Evolutionary conservation across 2,888 invertebrate species (phyloP).

Genomic region (Callyntrura sp.): DNA sequence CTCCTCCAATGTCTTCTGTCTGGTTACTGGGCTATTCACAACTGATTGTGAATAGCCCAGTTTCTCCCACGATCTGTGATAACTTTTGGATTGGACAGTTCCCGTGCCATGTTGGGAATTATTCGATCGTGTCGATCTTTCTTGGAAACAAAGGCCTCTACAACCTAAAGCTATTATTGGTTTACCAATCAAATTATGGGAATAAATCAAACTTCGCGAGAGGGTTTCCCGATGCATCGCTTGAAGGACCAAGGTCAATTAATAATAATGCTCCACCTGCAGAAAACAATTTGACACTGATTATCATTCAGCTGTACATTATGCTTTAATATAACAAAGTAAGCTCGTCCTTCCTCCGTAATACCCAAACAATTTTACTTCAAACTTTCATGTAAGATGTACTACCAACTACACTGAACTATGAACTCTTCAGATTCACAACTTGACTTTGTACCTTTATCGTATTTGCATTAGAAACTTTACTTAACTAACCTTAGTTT

Average conservation of each 20-base stretch:
- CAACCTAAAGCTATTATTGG: background rate
- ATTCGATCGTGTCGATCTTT: background rate
- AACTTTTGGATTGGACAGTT: conserved; percentile 21
- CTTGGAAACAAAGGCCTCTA: conserved; percentile 3
- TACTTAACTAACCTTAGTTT: no score
- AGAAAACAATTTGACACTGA: no score
- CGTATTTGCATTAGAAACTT: no score
- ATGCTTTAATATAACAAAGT: no score
- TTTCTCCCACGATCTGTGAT: conserved; percentile 54
- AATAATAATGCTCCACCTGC: background rate
- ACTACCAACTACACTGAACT: no score
- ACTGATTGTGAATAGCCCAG: conserved; percentile 22
- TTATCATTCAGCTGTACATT: no score
- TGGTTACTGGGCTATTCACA: background rate
- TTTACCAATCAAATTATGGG: conserved; percentile 60
- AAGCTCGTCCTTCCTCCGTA: no score
- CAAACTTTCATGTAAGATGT: no score
- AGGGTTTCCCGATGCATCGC: conserved; percentile 62
- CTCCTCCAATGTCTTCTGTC: background rate
- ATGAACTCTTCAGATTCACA: no score
- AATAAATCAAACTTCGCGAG: conserved; percentile 47
- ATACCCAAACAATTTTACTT: no score
- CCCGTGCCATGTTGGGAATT: background rate
- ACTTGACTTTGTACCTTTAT: no score
- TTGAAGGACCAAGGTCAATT: background rate